Evolutionary conservation across 92 coral and sea anemone species (phyloP), one percentile per base, ranked within the genome.

Genomic region (Parazoanthus atlanticus): DNA sequence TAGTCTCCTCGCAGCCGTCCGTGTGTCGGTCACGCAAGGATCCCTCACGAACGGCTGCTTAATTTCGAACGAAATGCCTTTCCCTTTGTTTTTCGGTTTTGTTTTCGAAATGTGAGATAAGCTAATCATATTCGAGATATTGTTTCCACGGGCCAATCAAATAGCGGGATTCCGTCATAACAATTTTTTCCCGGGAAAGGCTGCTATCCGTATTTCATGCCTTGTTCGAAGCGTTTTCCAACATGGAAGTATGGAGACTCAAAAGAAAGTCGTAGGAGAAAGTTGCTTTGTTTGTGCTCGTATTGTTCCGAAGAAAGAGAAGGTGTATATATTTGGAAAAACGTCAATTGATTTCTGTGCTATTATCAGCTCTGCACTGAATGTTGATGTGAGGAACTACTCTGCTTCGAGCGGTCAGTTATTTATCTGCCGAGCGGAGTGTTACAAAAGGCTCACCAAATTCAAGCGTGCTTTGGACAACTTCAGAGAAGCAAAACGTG

Each of bases 281-380:
- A 85, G 73, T 47, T 85, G 88, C 47, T 86, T 76, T 75, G 65
- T 86, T 86, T 86, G 84, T 46, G 74, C 89, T 40, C 38, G 56
- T 19, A 56, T 36, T 47, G 81, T 52, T 38, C 13, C 58, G 76
- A 86, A 77, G 32, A 86, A 86, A 73, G 78, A 86, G 36, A 75
- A 74, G 52, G 49, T 86, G 40, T 86, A 76, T 40, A 75, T 86
- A 19, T 86, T 86, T 86, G 89, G 89, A 76, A 86, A 74, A 86
- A 75, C 89, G 49, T 86, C 89, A 8, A 74, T 31, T 25, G 83
- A 86, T 86, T 75, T 86, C 26, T 34, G 33, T 34, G 71, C 23
- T 16, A 32, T 86, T 77, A 86, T 75, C 56, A n/a, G 41, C 28
- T 86, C 41, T 75, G 78, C 83, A 12, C 58, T 86, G n/a, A 56